These are phyloP conservation scores for Leuctra nigra DNA, from an alignment of 2,888 invertebrate species.

Conservation along the genomic window DNA sequence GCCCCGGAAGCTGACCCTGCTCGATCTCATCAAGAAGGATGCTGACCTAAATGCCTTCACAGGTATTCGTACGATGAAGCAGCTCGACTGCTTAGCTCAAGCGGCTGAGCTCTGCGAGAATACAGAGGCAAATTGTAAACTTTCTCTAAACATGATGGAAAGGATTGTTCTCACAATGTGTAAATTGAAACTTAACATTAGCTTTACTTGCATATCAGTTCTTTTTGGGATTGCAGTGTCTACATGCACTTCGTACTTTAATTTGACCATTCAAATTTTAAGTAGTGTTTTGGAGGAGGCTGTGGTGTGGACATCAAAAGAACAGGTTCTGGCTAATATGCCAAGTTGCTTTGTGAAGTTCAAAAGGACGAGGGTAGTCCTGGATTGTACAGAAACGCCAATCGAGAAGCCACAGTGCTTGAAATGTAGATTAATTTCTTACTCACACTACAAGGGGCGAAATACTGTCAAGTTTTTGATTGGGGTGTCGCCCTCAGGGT, in stretches of 20 bases:
- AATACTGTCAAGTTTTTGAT: too few relatives aligned
- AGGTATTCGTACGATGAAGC: not conserved
- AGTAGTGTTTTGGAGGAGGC: conserved; percentile 19
- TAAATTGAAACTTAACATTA: not conserved
- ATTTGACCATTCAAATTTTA: conserved; percentile 12
- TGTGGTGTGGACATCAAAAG: conserved; percentile 27
- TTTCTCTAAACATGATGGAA: not conserved
- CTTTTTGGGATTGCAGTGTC: not conserved
- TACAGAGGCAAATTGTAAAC: not conserved
- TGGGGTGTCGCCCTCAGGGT: too few relatives aligned
- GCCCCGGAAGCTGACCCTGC: not conserved
- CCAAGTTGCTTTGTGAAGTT: conserved; percentile 32
- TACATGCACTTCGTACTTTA: not conserved
- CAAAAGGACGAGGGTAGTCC: conserved; percentile 29
- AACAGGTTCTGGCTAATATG: conserved; percentile 31
- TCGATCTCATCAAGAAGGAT: not conserved
- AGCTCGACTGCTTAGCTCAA: not conserved
- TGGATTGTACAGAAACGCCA: conserved; percentile 33
- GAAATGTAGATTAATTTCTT: conserved; percentile 30
- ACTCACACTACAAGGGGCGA: conserved; percentile 31
- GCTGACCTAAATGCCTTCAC: conserved; percentile 4
- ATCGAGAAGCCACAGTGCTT: conserved; percentile 30
- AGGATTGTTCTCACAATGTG: not conserved
- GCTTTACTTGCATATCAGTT: not conserved
- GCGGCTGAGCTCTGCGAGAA: not conserved